These are phyloP conservation scores for Abrostola tripartita DNA, from an alignment of 2,888 invertebrate genomes.

Conservation along the genomic window DNA sequence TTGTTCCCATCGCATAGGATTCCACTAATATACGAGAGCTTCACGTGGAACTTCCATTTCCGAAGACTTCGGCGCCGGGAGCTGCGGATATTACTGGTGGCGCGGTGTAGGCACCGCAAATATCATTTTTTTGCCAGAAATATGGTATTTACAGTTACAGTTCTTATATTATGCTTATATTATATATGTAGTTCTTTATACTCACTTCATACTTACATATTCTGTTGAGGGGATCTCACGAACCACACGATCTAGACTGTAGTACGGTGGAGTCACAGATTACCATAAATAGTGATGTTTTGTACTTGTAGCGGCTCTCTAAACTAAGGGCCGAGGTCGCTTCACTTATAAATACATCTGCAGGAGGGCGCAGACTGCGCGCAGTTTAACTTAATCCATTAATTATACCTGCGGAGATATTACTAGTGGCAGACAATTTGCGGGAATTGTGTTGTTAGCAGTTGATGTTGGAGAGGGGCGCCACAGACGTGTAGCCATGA, in stretches of 20 bases:
- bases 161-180: too few species aligned
- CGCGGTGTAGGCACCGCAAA: neutral
- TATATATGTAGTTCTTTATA: too few species aligned
- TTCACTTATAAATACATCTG: neutral
- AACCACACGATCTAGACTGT: too few species aligned
- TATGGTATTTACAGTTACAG: too few species aligned
- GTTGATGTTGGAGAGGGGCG: neutral
- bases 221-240: too few species aligned
- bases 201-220: too few species aligned
- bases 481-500: too few species aligned
- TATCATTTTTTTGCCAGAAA: too few species aligned
- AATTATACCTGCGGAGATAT: neutral
- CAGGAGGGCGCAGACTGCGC: neutral
- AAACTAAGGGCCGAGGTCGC: neutral
- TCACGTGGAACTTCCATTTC: slow-evolving; percentile 42
- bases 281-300: too few species aligned
- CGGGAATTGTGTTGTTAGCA: neutral
- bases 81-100: slow-evolving; percentile 16
- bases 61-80: slow-evolving; percentile 22
- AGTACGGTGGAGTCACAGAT: too few species aligned
- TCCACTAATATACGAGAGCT: slow-evolving; percentile 66
- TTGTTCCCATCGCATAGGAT: slow-evolving; percentile 68
- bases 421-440: neutral
- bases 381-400: neutral
- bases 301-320: too few species aligned